phyloP scores from a whole-genome alignment of 2,888 invertebrate species.

The Drosophila atripex region DNA sequence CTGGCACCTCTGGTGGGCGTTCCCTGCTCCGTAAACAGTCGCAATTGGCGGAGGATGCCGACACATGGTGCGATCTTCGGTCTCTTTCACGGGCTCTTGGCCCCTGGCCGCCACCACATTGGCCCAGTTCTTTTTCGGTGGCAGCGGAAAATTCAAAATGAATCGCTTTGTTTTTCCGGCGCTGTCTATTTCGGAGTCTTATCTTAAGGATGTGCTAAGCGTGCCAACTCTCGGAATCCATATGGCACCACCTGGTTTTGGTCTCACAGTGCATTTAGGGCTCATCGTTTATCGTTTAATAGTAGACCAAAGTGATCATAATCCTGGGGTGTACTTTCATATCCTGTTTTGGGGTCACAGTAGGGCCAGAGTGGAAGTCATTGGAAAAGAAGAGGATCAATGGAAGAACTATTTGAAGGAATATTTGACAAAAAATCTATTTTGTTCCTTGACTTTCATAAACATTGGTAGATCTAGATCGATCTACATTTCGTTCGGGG shows the following conservation, averaged over 20 bases:
- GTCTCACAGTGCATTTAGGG: conserved; percentile 27
- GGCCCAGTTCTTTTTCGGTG: conserved; percentile 58
- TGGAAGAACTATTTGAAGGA: background rate
- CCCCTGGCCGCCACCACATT: conserved; percentile 56
- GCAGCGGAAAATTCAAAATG: conserved; percentile 44
- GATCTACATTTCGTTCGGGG: too few species aligned
- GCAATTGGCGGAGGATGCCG: conserved; percentile 67
- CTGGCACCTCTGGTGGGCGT: conserved; percentile 81
- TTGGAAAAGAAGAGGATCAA: background rate
- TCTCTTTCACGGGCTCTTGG: conserved; percentile 44
- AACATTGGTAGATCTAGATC: too few species aligned
- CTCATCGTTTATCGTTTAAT: conserved; percentile 26
- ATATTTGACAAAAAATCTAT: background rate
- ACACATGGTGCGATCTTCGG: conserved; percentile 73
- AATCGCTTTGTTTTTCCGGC: conserved; percentile 42
- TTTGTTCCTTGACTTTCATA: too few species aligned
- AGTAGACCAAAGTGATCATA: conserved; percentile 23
- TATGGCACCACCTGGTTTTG: conserved; percentile 63
- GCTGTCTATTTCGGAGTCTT: conserved; percentile 21
- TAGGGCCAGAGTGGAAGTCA: conserved; percentile 7
- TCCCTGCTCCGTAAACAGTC: conserved; percentile 40
- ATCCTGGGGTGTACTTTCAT: conserved; percentile 9
- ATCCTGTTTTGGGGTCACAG: conserved; percentile 21
- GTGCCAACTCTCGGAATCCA: conserved; percentile 57
- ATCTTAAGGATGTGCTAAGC: conserved; percentile 50